phyloP scores from a whole-genome alignment of 2,113 vertebrate genomes.

The Ahaetulla prasina region DNA sequence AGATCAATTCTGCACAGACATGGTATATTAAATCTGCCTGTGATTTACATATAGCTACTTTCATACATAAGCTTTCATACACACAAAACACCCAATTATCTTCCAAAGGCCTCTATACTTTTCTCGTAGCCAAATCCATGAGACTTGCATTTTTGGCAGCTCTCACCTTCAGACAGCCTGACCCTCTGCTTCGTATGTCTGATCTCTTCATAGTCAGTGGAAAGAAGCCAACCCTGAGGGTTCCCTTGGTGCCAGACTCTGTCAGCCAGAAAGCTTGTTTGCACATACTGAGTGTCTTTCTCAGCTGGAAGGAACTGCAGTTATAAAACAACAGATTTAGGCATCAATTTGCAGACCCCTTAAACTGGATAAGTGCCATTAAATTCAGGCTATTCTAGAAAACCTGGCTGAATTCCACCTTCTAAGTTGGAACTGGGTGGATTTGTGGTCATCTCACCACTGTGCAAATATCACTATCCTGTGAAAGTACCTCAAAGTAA shows the following conservation, averaged over 20 bases:
- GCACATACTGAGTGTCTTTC: slow-evolving; percentile 25
- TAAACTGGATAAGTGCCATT: neutral
- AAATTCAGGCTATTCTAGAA: neutral
- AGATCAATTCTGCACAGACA: neutral
- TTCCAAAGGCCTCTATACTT: slow-evolving; percentile 15
- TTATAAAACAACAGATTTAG: slow-evolving; percentile 6
- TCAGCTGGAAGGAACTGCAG: slow-evolving; percentile 6
- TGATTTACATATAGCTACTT: slow-evolving; percentile 20
- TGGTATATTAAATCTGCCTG: neutral
- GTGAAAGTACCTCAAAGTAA: neutral
- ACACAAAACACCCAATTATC: neutral
- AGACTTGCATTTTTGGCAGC: slow-evolving; percentile 12
- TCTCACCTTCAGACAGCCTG: slow-evolving; percentile 14
- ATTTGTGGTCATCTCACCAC: neutral
- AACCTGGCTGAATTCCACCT: neutral
- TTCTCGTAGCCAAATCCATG: slow-evolving; percentile 8
- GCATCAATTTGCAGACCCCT: neutral
- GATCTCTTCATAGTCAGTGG: neutral
- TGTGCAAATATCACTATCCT: neutral
- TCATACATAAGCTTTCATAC: slow-evolving; percentile 12
- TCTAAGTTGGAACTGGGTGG: too few species aligned
- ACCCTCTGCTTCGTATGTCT: slow-evolving; percentile 19
- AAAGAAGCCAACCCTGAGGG: neutral
- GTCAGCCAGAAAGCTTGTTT: slow-evolving; percentile 17
- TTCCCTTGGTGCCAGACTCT: neutral